Evolutionary conservation across 2,888 invertebrate genomes (phyloP).

Genomic region (Orthosia gothica): DNA sequence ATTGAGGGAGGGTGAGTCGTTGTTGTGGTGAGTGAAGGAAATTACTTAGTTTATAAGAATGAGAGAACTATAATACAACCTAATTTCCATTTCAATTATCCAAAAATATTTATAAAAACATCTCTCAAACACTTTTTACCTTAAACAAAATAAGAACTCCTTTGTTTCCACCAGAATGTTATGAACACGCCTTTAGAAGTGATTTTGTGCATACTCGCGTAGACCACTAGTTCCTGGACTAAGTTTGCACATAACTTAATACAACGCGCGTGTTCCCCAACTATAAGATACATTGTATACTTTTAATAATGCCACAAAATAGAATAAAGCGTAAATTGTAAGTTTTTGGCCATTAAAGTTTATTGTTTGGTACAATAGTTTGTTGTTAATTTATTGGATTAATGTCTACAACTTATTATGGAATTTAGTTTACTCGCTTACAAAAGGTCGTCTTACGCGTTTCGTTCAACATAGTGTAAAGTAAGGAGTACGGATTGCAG

Average conservation of each 20-base stretch:
- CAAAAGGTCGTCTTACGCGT: no score
- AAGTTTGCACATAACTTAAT: conserved; percentile 69
- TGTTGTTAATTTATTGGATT: conserved; percentile 9
- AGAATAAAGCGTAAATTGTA: conserved; percentile 36
- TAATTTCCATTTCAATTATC: background rate
- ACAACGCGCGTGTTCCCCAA: conserved; percentile 51
- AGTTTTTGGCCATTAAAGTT: conserved; percentile 32
- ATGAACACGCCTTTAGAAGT: conserved; percentile 59
- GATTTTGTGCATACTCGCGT: conserved; percentile 62
- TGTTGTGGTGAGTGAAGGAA: no score
- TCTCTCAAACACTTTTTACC: background rate
- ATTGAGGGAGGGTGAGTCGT: no score
- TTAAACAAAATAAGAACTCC: conserved; percentile 14
- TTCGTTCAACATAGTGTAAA: no score
- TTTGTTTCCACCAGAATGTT: conserved; percentile 42
- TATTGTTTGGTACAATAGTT: conserved; percentile 25
- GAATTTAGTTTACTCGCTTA: no score
- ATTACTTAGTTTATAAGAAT: no score
- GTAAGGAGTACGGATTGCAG: no score
- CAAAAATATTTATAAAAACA: background rate
- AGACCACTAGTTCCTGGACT: conserved; percentile 47
- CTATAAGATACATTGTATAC: conserved; percentile 47
- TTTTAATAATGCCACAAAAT: conserved; percentile 38
- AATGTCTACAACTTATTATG: background rate
- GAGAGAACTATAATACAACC: no score